A percentile compares a stretch with the other conserved stretches of the same genome.
Evolutionary conservation across 2,888 invertebrate genomes (phyloP).

Genomic region (Platypus cylindrus): DNA sequence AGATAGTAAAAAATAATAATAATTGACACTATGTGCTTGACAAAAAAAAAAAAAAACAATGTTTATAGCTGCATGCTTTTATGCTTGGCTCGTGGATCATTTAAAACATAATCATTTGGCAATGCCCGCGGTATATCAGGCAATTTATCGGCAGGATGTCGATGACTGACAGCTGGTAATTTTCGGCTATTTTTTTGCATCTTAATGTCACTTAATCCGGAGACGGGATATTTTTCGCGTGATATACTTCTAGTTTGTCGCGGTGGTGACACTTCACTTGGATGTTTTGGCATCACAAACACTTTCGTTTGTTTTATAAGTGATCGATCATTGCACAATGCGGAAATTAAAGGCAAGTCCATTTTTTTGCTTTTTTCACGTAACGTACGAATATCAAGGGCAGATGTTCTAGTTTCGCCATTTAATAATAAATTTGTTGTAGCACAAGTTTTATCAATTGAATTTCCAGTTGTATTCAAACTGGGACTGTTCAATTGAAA

Average conservation of each 20-base stretch:
- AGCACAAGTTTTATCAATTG: conserved; percentile 8
- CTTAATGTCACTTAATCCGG: conserved; percentile 48
- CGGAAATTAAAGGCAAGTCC: conserved; percentile 84
- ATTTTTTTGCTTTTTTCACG: conserved; percentile 81
- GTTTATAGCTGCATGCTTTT: conserved; percentile 35
- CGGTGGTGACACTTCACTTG: conserved; percentile 28
- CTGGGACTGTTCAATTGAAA: conserved; percentile 14
- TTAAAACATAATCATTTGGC: conserved; percentile 57
- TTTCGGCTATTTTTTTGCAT: conserved; percentile 45
- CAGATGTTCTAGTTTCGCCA: conserved; percentile 20
- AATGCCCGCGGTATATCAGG: conserved; percentile 55
- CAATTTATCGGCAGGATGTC: conserved; percentile 67
- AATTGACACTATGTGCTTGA: not conserved
- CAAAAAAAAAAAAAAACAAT: conserved; percentile 19
- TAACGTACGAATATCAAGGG: conserved; percentile 66
- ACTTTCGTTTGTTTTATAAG: conserved; percentile 81
- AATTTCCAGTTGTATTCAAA: conserved; percentile 7
- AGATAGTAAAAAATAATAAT: too few species aligned
- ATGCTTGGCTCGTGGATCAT: conserved; percentile 33
- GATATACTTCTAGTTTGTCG: conserved; percentile 32
- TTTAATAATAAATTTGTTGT: too few species aligned
- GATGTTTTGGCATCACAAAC: conserved; percentile 64
- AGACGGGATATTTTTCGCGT: conserved; percentile 53
- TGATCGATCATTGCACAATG: conserved; percentile 84
- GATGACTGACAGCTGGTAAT: conserved; percentile 42